phyloP scores from a whole-genome alignment of 2,797 vertebrate species.

The Malacoraja senta region DNA sequence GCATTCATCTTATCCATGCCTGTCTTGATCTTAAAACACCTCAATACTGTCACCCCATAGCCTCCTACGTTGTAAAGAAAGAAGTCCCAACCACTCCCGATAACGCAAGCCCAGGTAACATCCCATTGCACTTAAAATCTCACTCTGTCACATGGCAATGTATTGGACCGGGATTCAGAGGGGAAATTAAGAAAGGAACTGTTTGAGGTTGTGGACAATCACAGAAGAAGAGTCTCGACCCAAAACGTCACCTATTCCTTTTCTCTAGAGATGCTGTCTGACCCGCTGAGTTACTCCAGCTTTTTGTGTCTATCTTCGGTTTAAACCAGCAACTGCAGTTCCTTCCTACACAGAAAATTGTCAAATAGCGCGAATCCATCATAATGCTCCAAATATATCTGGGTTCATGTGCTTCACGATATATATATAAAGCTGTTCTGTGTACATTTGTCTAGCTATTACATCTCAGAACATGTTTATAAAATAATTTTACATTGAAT shows the following conservation, averaged over 20 bases:
- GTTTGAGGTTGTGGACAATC: background rate
- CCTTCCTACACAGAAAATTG: background rate
- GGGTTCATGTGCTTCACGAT: background rate
- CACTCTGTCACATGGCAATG: background rate
- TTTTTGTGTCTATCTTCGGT: too few species aligned
- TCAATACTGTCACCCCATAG: too few species aligned
- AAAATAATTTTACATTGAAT: background rate
- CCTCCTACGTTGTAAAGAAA: too few species aligned
- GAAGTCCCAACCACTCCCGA: too few species aligned
- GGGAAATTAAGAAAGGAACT: background rate
- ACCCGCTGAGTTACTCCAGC: too few species aligned
- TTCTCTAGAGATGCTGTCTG: too few species aligned
- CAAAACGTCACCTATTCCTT: too few species aligned
- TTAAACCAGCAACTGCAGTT: too few species aligned
- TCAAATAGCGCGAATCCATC: background rate
- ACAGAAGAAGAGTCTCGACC: background rate
- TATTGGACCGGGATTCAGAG: background rate
- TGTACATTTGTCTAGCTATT: accelerated
- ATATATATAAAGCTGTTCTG: too few species aligned
- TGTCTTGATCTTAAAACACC: too few species aligned
- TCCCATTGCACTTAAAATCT: background rate
- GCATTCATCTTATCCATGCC: too few species aligned
- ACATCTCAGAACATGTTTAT: background rate
- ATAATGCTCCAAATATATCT: background rate
- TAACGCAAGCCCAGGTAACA: too few species aligned